phyloP scores from a whole-genome alignment of 2,888 invertebrate species.

The Pristionchus arcanus region DNA sequence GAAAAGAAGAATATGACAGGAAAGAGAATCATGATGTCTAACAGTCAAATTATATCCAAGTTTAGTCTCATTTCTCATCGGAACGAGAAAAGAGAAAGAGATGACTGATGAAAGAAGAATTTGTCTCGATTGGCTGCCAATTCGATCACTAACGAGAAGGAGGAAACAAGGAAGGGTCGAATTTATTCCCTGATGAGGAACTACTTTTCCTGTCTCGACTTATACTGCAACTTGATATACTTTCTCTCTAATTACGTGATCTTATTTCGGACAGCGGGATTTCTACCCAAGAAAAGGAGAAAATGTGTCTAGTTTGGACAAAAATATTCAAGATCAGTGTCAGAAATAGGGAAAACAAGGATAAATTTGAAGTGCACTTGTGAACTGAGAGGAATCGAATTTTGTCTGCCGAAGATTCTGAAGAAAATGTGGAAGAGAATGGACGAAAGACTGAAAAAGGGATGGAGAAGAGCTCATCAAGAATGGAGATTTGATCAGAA shows the following conservation, averaged over 20 bases:
- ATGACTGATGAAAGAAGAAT: background rate
- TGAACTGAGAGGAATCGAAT: conserved; percentile 32
- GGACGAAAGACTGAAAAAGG: background rate
- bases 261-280: background rate
- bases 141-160: background rate
- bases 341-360: background rate
- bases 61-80: background rate
- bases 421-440: conserved; percentile 29
- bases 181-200: conserved; percentile 18
- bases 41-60: background rate
- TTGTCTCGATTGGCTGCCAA: background rate
- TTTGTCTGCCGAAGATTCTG: background rate
- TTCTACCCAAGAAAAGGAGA: background rate
- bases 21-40: conserved; percentile 18
- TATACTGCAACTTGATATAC: background rate
- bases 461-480: conserved; percentile 8
- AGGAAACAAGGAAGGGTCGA: conserved; percentile 18
- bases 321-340: background rate
- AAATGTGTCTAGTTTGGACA: background rate
- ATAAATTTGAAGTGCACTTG: conserved; percentile 30
- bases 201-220: conserved; percentile 13
- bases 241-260: background rate
- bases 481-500: conserved; percentile 39
- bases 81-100: background rate
- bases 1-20: background rate